These are phyloP conservation scores for Lytechinus variegatus DNA, from an alignment of 35 echinoderm and acorn worm species.

Conservation along the genomic window DNA sequence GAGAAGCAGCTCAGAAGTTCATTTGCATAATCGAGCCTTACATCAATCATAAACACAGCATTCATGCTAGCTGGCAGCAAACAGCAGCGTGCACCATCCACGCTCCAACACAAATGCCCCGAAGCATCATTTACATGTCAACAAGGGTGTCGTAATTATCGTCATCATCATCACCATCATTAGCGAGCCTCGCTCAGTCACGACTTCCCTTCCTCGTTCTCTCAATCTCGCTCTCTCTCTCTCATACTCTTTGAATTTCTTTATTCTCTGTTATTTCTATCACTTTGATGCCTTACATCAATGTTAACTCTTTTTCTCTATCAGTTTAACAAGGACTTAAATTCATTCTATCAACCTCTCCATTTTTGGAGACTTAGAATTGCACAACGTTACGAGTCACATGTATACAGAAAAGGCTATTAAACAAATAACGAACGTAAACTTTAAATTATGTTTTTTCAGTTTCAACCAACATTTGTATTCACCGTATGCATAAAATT, in stretches of 20 bases:
- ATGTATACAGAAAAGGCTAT: too few species aligned
- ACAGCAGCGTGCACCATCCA: background rate
- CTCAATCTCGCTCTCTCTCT: background rate
- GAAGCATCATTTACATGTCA: background rate
- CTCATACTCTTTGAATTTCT: background rate
- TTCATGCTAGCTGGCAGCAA: background rate
- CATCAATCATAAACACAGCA: background rate
- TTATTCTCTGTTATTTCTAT: background rate
- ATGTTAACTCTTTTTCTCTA: background rate
- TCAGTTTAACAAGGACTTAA: too few species aligned
- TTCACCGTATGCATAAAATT: too few species aligned
- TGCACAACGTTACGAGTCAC: too few species aligned
- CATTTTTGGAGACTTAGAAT: too few species aligned
- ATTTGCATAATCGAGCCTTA: background rate
- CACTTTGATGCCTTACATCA: background rate
- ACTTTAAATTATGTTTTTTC: too few species aligned
- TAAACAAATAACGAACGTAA: too few species aligned
- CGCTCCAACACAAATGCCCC: background rate
- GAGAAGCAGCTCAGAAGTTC: background rate
- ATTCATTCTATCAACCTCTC: too few species aligned
- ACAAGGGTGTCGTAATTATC: conserved; percentile 11
- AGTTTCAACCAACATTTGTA: too few species aligned
- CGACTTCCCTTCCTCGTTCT: background rate
- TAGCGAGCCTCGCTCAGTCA: background rate
- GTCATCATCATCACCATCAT: background rate